A percentile compares a stretch with the other conserved stretches of the same genome.
These are phyloP conservation scores for Pseudomyrmex sp. DNA, from an alignment of 1,140 invertebrate species.

Conservation along the genomic window DNA sequence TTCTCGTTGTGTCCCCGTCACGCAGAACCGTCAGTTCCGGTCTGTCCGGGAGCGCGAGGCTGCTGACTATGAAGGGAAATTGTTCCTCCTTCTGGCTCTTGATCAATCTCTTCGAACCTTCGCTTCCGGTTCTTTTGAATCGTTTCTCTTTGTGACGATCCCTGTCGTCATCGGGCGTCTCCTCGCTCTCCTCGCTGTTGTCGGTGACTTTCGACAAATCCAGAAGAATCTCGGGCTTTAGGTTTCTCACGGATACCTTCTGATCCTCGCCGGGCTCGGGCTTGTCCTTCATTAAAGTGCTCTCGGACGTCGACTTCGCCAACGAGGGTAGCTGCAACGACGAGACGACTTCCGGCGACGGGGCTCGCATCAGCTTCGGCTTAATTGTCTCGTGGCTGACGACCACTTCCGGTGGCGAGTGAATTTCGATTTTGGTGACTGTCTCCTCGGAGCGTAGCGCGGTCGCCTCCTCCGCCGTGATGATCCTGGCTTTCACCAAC, in stretches of 20 bases:
- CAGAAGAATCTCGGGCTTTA: conserved; percentile 80
- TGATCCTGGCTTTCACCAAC: conserved; percentile 77
- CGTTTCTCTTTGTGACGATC: conserved; percentile 42
- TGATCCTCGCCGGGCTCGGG: conserved; percentile 34
- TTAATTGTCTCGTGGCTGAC: conserved; percentile 35
- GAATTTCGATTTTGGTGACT: conserved; percentile 40
- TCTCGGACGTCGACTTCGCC: conserved; percentile 80
- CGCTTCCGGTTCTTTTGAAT: conserved; percentile 68
- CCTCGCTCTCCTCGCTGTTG: conserved; percentile 28
- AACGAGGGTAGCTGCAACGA: conserved; percentile 66
- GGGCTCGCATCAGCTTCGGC: conserved; percentile 36
- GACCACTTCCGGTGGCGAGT: conserved; percentile 63
- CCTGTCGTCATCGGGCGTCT: conserved; percentile 11
- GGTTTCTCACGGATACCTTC: conserved; percentile 77
- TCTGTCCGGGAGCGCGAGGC: conserved; percentile 60
- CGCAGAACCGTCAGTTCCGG: conserved; percentile 55
- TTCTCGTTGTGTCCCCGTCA: conserved; percentile 6
- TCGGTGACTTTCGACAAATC: conserved; percentile 79
- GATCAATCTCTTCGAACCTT: conserved; percentile 61
- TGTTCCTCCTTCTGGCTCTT: conserved; percentile 26
- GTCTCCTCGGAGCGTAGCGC: conserved; percentile 52
- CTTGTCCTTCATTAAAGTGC: conserved; percentile 59
- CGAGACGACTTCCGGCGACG: conserved; percentile 57
- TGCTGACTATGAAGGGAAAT: conserved; percentile 48
- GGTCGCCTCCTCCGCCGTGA: conserved; percentile 75